Evolutionary conservation across 2,797 vertebrate genomes (phyloP), one percentile per base, ranked within the genome.

Genomic region (Bufotes viridis): DNA sequence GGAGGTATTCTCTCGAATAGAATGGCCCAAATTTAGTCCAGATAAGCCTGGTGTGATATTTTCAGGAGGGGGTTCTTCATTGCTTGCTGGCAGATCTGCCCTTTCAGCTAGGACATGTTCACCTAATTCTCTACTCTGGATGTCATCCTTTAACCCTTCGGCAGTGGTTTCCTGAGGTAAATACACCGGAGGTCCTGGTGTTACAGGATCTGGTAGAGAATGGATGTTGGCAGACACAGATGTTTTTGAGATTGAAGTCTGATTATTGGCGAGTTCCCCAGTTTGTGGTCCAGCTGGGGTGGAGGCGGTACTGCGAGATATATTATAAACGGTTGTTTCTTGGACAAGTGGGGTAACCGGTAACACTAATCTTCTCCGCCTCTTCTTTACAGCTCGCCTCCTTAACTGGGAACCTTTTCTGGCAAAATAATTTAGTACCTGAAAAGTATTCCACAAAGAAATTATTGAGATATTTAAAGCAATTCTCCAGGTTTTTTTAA

Each of bases 401-500:
- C 13, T 17, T 15, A 72, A 22, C 7, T 42, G 34, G 3, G 6
- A 13, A 49, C 74, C 51, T 11, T 34, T 10, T 5, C 42, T 78
- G 22, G 20, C 3, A 69, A 78, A 57, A 58, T 9, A 3, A 87
- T 58, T 34, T 55, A 58, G 22, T 18, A 78, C 49, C 86, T 82
- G 60, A 78, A 78, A 78, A 9, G n/a, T 22, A 22, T 83, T 82
- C n/a, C 14, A 83, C 51, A 83, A 26, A 57, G 3, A 70, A 29
- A 55, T 11, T 34, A 34, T 34, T 42, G 6, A 42, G 42, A 42
- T 42, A 42, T 42, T 42, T 6, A 34, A 42, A 42, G 42, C 0
- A 5, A 42, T 42, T 42, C 4, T 42, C 42, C 42, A 42, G 3
- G 42, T 42, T 7, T 42, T 42, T 42, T 42, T 42, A 42, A 42